Base-by-base conservation (phyloP, 2,797 vertebrate species). In the Xiphorhynchus erythropygius region DNA sequence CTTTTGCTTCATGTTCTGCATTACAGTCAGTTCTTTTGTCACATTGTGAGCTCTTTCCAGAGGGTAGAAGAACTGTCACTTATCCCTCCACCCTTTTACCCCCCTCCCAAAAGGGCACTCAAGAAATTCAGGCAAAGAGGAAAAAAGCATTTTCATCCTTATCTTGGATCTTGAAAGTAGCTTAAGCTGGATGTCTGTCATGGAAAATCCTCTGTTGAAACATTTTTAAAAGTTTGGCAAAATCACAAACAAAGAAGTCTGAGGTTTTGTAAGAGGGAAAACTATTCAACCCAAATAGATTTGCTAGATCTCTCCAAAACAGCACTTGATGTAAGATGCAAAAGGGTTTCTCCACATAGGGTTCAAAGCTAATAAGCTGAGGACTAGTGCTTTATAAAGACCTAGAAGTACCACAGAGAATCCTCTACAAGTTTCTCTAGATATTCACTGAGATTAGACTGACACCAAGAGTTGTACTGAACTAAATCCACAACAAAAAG, bases 401-500 rank as follows among this genome's bases (percentile, higher is more conserved):
- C 3, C 14, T 60, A 60, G 41, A 41, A 81, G 53, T 53, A 75
- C n/a, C 0, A 4, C 22, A 60, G 35, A 23, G 32, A 83, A 67
- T 80, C 41, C 57, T 41, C 62, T 67, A 1, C 17, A 3, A 60
- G 79, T 90, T 94, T 33, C 80, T 90, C 46, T 55, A 92, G 89
- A 67, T 21, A 46, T 96, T 92, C 79, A 57, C 79, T 95, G 94
- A 94, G 94, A 95, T 93, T 96, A 97, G 92, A 96, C 91, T 96
- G 94, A 96, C 96, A 96, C 94, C 94, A 96, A 92, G 94, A 97
- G 94, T 96, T 96, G 55, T 62, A 73, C 59, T 84, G 89, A 95
- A 92, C 92, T 78, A 95, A 89, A 83, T 75, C 89, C 23, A 28
- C 76, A 53, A 83, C 35, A 65, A 87, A 24, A 64, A 78, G 49